phyloP scores from a whole-genome alignment of 2,797 vertebrate genomes.

The Orestias chungarensis region DNA sequence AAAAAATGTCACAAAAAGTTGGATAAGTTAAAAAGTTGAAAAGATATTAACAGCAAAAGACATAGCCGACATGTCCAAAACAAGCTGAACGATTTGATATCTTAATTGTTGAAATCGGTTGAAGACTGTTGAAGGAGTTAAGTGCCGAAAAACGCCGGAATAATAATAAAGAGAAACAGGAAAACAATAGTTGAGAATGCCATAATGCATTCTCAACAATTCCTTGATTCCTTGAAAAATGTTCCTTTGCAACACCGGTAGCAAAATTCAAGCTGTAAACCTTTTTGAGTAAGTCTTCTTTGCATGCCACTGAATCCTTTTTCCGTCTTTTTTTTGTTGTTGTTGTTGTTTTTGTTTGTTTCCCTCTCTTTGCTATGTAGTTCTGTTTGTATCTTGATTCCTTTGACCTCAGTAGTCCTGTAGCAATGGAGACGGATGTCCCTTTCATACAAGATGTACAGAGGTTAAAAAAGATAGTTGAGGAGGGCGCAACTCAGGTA shows the following conservation, averaged over 20 bases:
- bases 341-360: slow-evolving; percentile 56
- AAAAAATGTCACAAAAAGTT: no score
- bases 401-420: slow-evolving; percentile 89
- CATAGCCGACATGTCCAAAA: no score
- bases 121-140: no score
- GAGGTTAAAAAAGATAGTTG: slow-evolving; percentile 94
- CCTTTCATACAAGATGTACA: slow-evolving; percentile 96
- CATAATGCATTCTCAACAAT: no score
- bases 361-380: slow-evolving; percentile 80
- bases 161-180: no score
- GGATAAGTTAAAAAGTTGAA: no score
- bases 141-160: no score
- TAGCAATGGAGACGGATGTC: slow-evolving; percentile 96
- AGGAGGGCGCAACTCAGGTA: slow-evolving; percentile 93
- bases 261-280: neutral
- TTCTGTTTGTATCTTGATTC: slow-evolving; percentile 88
- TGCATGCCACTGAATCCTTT: slow-evolving; percentile 76
- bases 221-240: neutral
- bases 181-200: no score
- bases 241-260: slow-evolving; percentile 2
- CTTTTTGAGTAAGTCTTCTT: slow-evolving; percentile 59
- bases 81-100: no score
- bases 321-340: slow-evolving; percentile 59
- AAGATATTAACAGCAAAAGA: no score
- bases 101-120: no score